Evolutionary conservation across 2,888 invertebrate species (phyloP), one percentile per base, ranked within the genome.

Genomic region (Diaprepes abbreviatus): DNA sequence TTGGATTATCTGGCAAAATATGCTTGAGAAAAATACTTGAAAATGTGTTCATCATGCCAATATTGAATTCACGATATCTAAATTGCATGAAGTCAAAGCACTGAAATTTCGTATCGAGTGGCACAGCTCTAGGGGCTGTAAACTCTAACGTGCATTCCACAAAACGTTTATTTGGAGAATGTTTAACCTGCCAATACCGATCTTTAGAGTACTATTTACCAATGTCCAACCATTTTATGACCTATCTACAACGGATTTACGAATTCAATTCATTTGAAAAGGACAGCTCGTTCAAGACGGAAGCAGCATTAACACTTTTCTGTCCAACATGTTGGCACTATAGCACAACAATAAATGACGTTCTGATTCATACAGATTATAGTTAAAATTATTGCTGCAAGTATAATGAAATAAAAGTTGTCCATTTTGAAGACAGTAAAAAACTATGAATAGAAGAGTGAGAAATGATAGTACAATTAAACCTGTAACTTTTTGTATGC

Each of bases 1-100:
- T 54, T 67, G 62, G 67, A 40, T 67, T 10, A 16, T 43, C 12
- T 33, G 17, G 12, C 62, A 28, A 38, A 67, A 40, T 40, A 43
- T 52, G n/a, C 62, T 19, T 52, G 28, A 19, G 10, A 16, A 62
- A 14, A 24, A 67, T 14, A 67, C 60, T 2, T 67, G 67, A 14
- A 24, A 45, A 50, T 66, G 66, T 35, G 35, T 19, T 24, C 14
- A 16, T 5, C 40, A 55, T 38, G 64, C 17, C 12, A 64, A 64
- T 38, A 38, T 64, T 7, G 5, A 19, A 57, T 31, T 57, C 12
- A 55, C 40, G 12, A 24, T 65, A 1, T 9, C 17, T n/a, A 65
- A 57, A 43, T n/a, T 35, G n/a, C 35, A 35, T 35, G n/a, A 35
- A 35, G 24, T 24, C 24, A 24, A 24, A 4, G 24, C 24, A 24